Base-by-base conservation (phyloP, 2,888 invertebrate species). In the Phengaris arion region DNA sequence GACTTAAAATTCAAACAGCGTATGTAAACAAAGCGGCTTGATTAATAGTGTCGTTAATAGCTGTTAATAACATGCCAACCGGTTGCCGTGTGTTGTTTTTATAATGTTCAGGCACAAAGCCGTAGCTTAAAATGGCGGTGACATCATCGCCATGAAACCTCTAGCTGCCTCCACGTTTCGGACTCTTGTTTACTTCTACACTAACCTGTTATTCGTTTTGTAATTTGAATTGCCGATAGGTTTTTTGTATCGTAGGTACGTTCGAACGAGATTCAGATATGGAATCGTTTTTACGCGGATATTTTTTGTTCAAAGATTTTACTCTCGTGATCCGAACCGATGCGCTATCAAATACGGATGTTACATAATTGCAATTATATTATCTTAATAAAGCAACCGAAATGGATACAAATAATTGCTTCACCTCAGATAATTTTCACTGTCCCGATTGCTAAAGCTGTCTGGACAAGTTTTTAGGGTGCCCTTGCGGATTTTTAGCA, bases 401-500 rank as follows among this genome's bases (percentile, higher is more conserved):
- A 48, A 13, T 70, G 15, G 46, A 15, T 51, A 22, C 10, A 70
- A 48, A 69, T 69, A 69, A 69, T 69, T 69, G 7, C 69, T 8
- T 69, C 69, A 22, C 52, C 22, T 22, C 52, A 8, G 52, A 48
- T 69, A 13, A 72, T 54, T 51, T 54, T 52, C 51, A 52, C 13
- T 52, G 72, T 54, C 22, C 12, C 22, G 35, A 52, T 72, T 54
- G 77, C 84, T 72, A 82, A 83, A 84, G 83, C 84, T 84, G 84
- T 82, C 35, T 79, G 79, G 81, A 82, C 87, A 82, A 83, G 85
- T 86, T 85, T 86, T 84, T 84, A 82, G 80, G 77, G 78, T 83
- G 86, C 85, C 89, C 88, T 90, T 90, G 87, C 69, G 46, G 84
- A 81, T 85, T 83, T 82, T 35, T 13, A 10, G 54, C 68, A 75